Percentiles rank a stretch among this genome's conserved stretches.
These are phyloP conservation scores for Drosophila lacicola DNA, from an alignment of 2,888 invertebrate genomes.

Conservation along the genomic window DNA sequence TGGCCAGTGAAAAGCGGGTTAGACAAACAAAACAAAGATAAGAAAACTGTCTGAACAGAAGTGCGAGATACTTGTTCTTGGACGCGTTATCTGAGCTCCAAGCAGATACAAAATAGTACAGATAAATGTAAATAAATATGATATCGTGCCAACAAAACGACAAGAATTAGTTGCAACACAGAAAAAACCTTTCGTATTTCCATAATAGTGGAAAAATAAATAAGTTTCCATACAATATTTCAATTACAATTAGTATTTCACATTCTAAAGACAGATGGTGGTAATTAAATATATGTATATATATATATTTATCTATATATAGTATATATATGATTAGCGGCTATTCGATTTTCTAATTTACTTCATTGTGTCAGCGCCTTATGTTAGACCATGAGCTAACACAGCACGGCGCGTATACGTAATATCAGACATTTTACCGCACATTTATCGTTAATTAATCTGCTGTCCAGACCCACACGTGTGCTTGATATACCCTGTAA, in stretches of 20 bases:
- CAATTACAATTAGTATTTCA: neutral
- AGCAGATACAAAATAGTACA: neutral
- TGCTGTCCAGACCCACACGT: conserved; percentile 20
- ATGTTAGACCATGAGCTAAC: conserved; percentile 33
- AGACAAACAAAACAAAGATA: conserved; percentile 32
- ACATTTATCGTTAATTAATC: conserved; percentile 49
- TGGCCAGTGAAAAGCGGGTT: conserved; percentile 20
- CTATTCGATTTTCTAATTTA: conserved; percentile 24
- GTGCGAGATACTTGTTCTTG: neutral
- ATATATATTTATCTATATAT: conserved; percentile 1
- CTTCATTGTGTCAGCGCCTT: conserved; percentile 8
- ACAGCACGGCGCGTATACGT: conserved; percentile 36
- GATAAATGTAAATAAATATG: neutral
- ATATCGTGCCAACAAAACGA: neutral
- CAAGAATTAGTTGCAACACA: neutral
- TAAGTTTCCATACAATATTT: neutral
- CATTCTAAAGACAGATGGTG: neutral
- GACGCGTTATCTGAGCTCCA: conserved; percentile 9
- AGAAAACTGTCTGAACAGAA: conserved; percentile 11
- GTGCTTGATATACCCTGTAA: conserved; percentile 23
- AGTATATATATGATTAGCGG: conserved; percentile 10
- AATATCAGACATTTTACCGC: conserved; percentile 30
- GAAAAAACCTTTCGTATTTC: neutral
- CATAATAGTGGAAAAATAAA: neutral
- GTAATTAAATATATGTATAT: neutral